Conservation (phyloP, 2,888 invertebrate species). For the Escarpia spicata region DNA sequence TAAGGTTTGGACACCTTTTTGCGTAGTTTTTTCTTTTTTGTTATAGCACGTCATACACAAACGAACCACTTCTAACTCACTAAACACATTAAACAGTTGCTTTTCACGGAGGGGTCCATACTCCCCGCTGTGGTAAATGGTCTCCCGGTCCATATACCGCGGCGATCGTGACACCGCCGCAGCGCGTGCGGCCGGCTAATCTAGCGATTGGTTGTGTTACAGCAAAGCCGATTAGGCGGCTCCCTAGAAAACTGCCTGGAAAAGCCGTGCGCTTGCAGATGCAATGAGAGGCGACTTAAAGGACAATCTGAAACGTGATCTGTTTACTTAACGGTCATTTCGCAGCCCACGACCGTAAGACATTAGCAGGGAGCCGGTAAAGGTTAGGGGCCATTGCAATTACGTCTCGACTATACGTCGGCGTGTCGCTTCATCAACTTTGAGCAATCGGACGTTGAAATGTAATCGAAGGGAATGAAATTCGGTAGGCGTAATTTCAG, state of each 20-base stretch:
- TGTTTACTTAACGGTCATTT: constrained; percentile 6
- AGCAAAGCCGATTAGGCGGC: background rate
- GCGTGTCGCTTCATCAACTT: background rate
- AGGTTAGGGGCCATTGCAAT: background rate
- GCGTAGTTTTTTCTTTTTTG: too few relatives aligned
- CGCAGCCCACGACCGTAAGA: background rate
- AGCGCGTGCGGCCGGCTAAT: background rate
- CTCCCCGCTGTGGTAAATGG: too few relatives aligned
- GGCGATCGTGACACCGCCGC: background rate
- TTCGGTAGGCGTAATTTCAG: background rate
- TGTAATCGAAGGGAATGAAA: background rate
- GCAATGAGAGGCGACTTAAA: background rate
- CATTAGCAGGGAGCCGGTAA: background rate
- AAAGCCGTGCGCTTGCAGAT: background rate
- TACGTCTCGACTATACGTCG: background rate
- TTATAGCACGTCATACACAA: too few relatives aligned
- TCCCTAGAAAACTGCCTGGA: background rate
- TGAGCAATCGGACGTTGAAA: background rate
- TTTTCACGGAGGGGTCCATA: too few relatives aligned
- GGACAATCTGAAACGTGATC: constrained; percentile 7
- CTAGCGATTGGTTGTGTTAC: background rate
- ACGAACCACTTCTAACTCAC: too few relatives aligned
- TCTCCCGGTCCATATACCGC: background rate
- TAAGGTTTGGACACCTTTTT: too few relatives aligned
- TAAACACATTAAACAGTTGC: too few relatives aligned